Evolutionary conservation across 2,888 invertebrate species (phyloP).

Genomic region (Dorcus hopei): DNA sequence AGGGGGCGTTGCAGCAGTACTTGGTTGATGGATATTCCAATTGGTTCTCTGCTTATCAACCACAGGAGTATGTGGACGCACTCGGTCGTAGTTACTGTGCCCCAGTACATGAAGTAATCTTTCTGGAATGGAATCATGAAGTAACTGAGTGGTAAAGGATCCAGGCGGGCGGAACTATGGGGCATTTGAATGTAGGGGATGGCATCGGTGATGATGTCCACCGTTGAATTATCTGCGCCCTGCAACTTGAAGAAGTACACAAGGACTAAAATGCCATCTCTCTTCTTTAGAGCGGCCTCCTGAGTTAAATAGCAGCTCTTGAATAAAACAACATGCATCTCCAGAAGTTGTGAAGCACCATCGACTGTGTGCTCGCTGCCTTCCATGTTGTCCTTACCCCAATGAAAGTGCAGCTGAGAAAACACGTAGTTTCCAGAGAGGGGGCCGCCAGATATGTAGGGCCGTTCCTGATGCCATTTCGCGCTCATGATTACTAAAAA

Average conservation of each 20-base stretch:
- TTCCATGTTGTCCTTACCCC: slow-evolving; percentile 60
- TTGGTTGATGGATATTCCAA: slow-evolving; percentile 59
- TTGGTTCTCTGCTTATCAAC: slow-evolving; percentile 59
- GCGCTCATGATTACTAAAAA: slow-evolving; percentile 58
- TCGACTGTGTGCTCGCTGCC: slow-evolving; percentile 67
- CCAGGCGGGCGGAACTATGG: slow-evolving; percentile 52
- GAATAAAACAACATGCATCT: slow-evolving; percentile 63
- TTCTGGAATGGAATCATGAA: slow-evolving; percentile 56
- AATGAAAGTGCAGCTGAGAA: slow-evolving; percentile 68
- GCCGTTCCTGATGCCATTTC: slow-evolving; percentile 61
- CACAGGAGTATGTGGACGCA: slow-evolving; percentile 56
- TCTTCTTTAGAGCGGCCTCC: slow-evolving; percentile 57
- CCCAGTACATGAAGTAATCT: slow-evolving; percentile 67
- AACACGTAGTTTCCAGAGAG: slow-evolving; percentile 60
- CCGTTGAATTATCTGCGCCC: slow-evolving; percentile 49
- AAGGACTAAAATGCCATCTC: slow-evolving; percentile 56
- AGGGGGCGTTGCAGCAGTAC: slow-evolving; percentile 38
- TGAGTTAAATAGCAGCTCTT: slow-evolving; percentile 60
- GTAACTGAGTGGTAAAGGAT: slow-evolving; percentile 52
- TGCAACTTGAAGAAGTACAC: slow-evolving; percentile 61
- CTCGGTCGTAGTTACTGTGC: slow-evolving; percentile 50
- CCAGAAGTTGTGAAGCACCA: slow-evolving; percentile 55
- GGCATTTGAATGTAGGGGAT: slow-evolving; percentile 54
- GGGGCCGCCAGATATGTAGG: slow-evolving; percentile 60
- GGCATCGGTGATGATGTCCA: slow-evolving; percentile 50